Percentiles rank a stretch among this genome's conserved stretches.
Evolutionary conservation across 1,140 invertebrate genomes (phyloP).

Genomic region (Drosophila kikkawai): DNA sequence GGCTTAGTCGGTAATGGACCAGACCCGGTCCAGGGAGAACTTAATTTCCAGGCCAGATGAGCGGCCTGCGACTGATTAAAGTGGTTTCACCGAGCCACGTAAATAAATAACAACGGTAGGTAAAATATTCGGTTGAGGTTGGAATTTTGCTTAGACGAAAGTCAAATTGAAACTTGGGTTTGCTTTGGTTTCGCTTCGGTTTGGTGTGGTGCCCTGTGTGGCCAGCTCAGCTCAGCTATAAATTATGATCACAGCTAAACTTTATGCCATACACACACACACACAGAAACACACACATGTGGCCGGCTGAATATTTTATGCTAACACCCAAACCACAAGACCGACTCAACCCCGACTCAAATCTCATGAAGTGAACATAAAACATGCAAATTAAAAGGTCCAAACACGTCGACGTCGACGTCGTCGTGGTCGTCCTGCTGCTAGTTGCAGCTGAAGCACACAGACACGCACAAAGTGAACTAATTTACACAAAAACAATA

Average conservation of each 20-base stretch:
- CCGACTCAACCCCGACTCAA: constrained; percentile 66
- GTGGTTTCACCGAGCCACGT: constrained; percentile 69
- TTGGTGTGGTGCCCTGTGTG: constrained; percentile 1
- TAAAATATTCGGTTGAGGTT: constrained; percentile 54
- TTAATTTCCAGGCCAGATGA: constrained; percentile 67
- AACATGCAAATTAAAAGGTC: constrained; percentile 83
- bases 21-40: constrained; percentile 20
- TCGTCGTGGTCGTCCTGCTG: constrained; percentile 2
- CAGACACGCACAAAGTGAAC: constrained; percentile 68
- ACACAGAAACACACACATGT: constrained; percentile 52
- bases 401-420: constrained; percentile 69
- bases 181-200: neutral
- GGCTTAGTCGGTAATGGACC: constrained; percentile 48
- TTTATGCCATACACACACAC: constrained; percentile 48
- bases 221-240: constrained; percentile 49
- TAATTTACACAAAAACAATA: constrained; percentile 84
- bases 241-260: constrained; percentile 78
- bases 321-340: constrained; percentile 73
- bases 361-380: constrained; percentile 83
- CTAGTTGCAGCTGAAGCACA: constrained; percentile 49
- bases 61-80: constrained; percentile 68
- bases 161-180: constrained; percentile 70
- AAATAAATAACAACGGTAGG: constrained; percentile 70
- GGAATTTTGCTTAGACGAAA: constrained; percentile 47
- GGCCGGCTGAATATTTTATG: constrained; percentile 80